Evolutionary conservation across 2,797 vertebrate species (phyloP).

Genomic region (Leptoclinus maculatus): DNA sequence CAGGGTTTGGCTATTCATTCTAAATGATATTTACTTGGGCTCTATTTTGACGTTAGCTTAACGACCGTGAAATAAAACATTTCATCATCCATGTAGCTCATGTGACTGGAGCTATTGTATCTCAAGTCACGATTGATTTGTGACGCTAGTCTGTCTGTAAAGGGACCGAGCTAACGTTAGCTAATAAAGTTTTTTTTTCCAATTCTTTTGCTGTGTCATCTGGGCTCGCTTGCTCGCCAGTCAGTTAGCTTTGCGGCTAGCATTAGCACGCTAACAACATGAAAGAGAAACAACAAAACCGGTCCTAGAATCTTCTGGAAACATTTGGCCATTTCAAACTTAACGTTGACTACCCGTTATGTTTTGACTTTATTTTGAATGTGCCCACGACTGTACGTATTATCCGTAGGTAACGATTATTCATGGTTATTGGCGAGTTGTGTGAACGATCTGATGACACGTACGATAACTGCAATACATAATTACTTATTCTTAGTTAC

Average conservation of each 20-base stretch:
- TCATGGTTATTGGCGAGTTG: not conserved
- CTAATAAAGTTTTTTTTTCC: slow-evolving; percentile 56
- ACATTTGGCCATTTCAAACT: not conserved
- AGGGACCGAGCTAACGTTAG: not conserved
- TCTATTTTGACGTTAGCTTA: slow-evolving; percentile 20
- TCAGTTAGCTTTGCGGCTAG: slow-evolving; percentile 66
- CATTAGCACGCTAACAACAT: slow-evolving; percentile 68
- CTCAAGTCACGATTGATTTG: not conserved
- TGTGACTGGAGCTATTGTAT: not conserved
- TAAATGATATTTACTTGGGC: not conserved
- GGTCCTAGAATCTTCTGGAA: slow-evolving; percentile 17
- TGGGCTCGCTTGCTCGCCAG: slow-evolving; percentile 67
- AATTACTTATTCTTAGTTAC: not conserved
- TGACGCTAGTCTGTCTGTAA: not conserved
- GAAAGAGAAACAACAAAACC: slow-evolving; percentile 54
- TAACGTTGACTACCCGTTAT: not conserved
- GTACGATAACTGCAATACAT: not conserved
- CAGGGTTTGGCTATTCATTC: slow-evolving; percentile 42
- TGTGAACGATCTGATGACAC: slow-evolving; percentile 20
- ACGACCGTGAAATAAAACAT: slow-evolving; percentile 10
- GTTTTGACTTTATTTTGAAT: not conserved
- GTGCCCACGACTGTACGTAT: not conserved
- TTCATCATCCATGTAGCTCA: accelerated
- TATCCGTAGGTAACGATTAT: not conserved
- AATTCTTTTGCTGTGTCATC: slow-evolving; percentile 88